A percentile compares a stretch with the other conserved stretches of the same genome.
Evolutionary conservation across 2,888 invertebrate species (phyloP).

Genomic region (Oxyscelio sp.): DNA sequence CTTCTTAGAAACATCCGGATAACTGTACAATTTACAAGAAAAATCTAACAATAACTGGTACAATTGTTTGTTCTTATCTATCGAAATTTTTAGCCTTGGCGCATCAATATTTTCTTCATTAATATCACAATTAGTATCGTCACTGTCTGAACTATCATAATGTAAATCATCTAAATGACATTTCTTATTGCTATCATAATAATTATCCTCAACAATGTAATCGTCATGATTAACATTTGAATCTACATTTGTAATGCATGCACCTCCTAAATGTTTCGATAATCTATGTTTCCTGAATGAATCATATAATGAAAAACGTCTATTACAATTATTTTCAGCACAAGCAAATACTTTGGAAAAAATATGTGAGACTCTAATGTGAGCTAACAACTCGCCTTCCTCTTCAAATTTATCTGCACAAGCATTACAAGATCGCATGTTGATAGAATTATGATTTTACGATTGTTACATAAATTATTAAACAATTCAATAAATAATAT

Average conservation of each 20-base stretch:
- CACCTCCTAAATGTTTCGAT: constrained; percentile 4
- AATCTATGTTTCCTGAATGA: constrained; percentile 31
- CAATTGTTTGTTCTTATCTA: not conserved
- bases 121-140: not conserved
- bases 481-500: no score
- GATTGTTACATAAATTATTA: no score
- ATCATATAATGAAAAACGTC: constrained; percentile 33
- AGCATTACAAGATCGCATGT: no score
- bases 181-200: not conserved
- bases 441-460: no score
- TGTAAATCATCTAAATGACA: not conserved
- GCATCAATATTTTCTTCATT: not conserved
- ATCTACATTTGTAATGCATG: not conserved
- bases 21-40: constrained; percentile 2
- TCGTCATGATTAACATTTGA: not conserved
- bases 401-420: not conserved
- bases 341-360: constrained; percentile 13
- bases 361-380: constrained; percentile 29
- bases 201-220: no score
- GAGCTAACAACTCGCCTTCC: constrained; percentile 1
- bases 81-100: not conserved
- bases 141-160: not conserved
- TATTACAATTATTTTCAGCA: constrained; percentile 15
- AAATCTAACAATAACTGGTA: not conserved
- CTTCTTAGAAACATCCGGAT: constrained; percentile 4